Conservation (phyloP, 2,113 vertebrate species). For the Aptenodytes patagonicus region DNA sequence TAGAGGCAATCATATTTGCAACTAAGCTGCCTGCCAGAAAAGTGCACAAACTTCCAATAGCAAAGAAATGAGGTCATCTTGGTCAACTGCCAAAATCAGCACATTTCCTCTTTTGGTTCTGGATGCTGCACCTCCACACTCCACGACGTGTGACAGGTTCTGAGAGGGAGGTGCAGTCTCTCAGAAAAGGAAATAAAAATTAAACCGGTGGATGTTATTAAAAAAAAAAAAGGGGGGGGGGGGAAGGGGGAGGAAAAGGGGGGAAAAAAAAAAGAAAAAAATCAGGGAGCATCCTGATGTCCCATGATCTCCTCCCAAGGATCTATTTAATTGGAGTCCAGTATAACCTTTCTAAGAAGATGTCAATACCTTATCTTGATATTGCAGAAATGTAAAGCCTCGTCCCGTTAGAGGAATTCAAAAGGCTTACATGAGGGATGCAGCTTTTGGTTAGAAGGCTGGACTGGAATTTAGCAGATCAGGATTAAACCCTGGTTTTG, state of each 20-base stretch:
- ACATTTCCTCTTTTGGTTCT: slow-evolving; percentile 66
- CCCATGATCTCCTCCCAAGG: neutral
- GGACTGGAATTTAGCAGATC: neutral
- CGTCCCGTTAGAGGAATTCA: neutral
- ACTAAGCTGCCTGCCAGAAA: slow-evolving; percentile 46
- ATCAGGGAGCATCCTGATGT: neutral
- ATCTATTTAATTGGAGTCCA: neutral
- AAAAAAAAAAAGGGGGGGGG: neutral
- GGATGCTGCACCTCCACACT: slow-evolving; percentile 31
- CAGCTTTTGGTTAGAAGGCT: neutral
- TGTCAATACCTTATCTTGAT: neutral
- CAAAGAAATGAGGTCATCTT: slow-evolving; percentile 69
- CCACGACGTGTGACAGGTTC: neutral
- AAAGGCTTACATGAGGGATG: neutral
- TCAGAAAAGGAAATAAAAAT: neutral
- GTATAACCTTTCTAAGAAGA: neutral
- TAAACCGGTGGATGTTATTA: neutral
- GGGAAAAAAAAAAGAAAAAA: neutral
- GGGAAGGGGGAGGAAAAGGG: neutral
- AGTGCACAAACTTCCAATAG: slow-evolving; percentile 65
- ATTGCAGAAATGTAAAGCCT: neutral
- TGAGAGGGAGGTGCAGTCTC: neutral
- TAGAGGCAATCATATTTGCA: slow-evolving; percentile 50
- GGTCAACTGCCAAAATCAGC: slow-evolving; percentile 61
- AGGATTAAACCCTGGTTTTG: neutral